Evolutionary conservation across 2,888 invertebrate species (phyloP), one percentile per base, ranked within the genome.

Genomic region (Yponomeuta sedellus): DNA sequence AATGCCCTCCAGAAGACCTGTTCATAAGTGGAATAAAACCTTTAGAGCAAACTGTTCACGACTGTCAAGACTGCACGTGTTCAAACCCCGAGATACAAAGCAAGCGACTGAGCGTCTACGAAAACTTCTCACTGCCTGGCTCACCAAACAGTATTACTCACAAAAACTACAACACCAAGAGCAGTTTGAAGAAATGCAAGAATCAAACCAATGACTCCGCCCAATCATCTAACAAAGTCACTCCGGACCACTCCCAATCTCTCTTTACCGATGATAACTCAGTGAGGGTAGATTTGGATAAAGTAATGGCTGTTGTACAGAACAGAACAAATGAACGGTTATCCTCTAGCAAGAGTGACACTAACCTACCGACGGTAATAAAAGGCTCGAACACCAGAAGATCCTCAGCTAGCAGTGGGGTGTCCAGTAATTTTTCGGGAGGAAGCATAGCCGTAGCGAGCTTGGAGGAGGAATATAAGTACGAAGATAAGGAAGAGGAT

Each of bases 401-500:
- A 61, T 89, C 90, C 64, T 90, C 90, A 0, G 87, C 86, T 0
- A 90, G 89, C 64, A 90, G 90, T 67, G 90, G 90, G 59, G 88
- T 91, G 1, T 89, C 89, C 68, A 88, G 88, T 67, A 83, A 81
- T 67, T 84, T 80, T 61, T 87, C 87, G 0, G 81, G 83, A 0
- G 87, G 90, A 0, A 85, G 81, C 68, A 87, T 91, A 5, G 88
- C 93, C 61, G 83, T 93, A 66, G 90, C 93, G 0, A 93, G 90
- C 71, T 91, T 95, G 64, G 92, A 94, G 2, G 96, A 96, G 74
- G 94, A 96, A 69, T 96, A 96, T 74, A 94, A 94, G 65, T 96
- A 96, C 75, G 93, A 94, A 34, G 96, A 96, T 76, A 87, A 91
- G 66, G 94, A 95, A 63, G 93, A 95, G 72, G 93, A 94, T 63